These are phyloP conservation scores for Thinocorus orbignyianus DNA, from an alignment of 2,113 vertebrate species.

Conservation along the genomic window DNA sequence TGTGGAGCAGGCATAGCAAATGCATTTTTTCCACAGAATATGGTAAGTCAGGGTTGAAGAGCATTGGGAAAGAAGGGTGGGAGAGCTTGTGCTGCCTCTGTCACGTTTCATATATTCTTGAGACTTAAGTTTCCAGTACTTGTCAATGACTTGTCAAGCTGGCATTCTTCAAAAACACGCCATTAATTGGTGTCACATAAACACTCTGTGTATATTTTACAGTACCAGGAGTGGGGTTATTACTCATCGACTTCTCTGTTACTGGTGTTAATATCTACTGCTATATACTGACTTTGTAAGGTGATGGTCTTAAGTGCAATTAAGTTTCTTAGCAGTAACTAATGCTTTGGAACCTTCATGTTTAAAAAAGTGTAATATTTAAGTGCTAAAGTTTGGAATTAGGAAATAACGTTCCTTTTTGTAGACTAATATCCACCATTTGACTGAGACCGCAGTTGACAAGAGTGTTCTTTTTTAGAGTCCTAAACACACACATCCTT, in stretches of 20 bases:
- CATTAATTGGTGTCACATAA: not conserved
- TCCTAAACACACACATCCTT: not conserved
- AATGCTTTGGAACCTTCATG: not conserved
- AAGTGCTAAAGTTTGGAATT: not conserved
- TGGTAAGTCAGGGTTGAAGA: constrained; percentile 49
- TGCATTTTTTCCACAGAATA: constrained; percentile 28
- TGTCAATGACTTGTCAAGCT: constrained; percentile 50
- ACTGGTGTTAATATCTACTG: not conserved
- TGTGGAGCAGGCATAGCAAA: constrained; percentile 36
- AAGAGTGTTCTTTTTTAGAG: not conserved
- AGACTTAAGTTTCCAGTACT: not conserved
- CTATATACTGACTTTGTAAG: not conserved
- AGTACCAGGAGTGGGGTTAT: not conserved
- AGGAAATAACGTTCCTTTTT: not conserved
- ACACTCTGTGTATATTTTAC: not conserved
- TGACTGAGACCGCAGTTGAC: not conserved
- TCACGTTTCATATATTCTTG: constrained; percentile 28
- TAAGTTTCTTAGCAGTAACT: not conserved
- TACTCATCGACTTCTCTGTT: not conserved
- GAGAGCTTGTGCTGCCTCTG: constrained; percentile 33
- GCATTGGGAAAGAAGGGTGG: constrained; percentile 47
- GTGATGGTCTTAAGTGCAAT: not conserved
- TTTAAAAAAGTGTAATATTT: not conserved
- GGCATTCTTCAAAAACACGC: not conserved
- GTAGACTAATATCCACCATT: not conserved